Conservation (phyloP, 1,140 invertebrate species). For the Leptinotarsa undecemlineata region DNA sequence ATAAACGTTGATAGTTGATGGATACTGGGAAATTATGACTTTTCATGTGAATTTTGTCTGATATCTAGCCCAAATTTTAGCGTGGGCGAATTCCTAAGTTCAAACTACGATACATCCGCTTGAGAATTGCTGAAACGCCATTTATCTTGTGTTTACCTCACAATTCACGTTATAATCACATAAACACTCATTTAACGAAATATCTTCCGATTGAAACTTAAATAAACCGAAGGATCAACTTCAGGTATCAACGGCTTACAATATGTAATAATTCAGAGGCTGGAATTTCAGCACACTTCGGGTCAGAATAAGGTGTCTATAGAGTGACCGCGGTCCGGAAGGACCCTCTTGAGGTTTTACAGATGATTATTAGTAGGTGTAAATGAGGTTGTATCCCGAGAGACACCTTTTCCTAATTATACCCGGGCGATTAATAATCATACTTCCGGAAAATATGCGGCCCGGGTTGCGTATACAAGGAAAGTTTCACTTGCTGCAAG, state of each 20-base stretch:
- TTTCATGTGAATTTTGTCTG: too few relatives aligned
- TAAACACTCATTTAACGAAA: too few relatives aligned
- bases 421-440: conserved; percentile 24
- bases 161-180: too few relatives aligned
- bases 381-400: conserved; percentile 23
- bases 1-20: too few relatives aligned
- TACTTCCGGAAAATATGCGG: conserved; percentile 19
- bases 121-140: too few relatives aligned
- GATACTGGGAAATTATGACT: too few relatives aligned
- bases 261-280: conserved; percentile 3
- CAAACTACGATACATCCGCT: too few relatives aligned
- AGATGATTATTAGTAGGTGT: conserved; percentile 27
- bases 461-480: neutral
- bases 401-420: conserved; percentile 26
- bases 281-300: conserved; percentile 9
- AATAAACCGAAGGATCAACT: conserved; percentile 2
- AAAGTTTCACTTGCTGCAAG: neutral
- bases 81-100: too few relatives aligned
- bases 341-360: conserved; percentile 25
- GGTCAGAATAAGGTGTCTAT: conserved; percentile 17
- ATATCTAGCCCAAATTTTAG: too few relatives aligned
- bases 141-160: too few relatives aligned
- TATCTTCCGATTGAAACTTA: neutral
- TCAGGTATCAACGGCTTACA: conserved; percentile 7
- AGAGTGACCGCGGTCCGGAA: conserved; percentile 17